Evolutionary conservation across 92 coral and sea anemone genomes (phyloP), one percentile per base, ranked within the genome.

Genomic region (Porites divaricata): DNA sequence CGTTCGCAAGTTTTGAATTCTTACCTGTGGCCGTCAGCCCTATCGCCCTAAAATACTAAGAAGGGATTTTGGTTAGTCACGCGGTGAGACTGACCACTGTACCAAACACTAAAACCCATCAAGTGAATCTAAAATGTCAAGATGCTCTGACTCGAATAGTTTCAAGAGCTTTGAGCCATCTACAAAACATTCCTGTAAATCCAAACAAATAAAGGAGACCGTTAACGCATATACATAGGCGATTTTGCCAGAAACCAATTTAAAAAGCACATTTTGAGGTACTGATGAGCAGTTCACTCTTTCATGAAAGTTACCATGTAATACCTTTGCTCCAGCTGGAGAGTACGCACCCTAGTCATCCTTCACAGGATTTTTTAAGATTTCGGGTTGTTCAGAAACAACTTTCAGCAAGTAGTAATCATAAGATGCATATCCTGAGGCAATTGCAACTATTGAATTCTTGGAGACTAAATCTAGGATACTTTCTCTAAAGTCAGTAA

Each of bases 321-420:
- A 13, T 25, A 80, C 80, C 76, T 78, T 70, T 20, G 89, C 86
- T 41, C 86, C 86, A 23, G 90, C 20, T 24, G 86, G 90, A 64
- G 61, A 86, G 23, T 58, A 4, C 2, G 81, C 50, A 14, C 79
- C 85, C 84, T 74, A 86, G 76, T 21, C 71, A 53, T 87, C 90
- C 21, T 23, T 76, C 6, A 63, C 35, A 10, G 81, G 63, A 6
- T 53, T 26, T 45, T 72, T 19, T 73, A 80, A 41, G 62, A 70
- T 26, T 59, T 58, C 24, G 11, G 86, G 81, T 11, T 64, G 58
- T n/a, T 87, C 72, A 3, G 57, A 69, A 17, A 54, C 67, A 16
- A 74, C 79, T 72, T 80, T 79, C 2, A 86, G 83, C 14, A 86
- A 67, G 72, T 90, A 81, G 63, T 90, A 81, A 17, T 81, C 88